Base-by-base conservation (phyloP, 2,797 vertebrate genomes). In the Caiman crocodilus region DNA sequence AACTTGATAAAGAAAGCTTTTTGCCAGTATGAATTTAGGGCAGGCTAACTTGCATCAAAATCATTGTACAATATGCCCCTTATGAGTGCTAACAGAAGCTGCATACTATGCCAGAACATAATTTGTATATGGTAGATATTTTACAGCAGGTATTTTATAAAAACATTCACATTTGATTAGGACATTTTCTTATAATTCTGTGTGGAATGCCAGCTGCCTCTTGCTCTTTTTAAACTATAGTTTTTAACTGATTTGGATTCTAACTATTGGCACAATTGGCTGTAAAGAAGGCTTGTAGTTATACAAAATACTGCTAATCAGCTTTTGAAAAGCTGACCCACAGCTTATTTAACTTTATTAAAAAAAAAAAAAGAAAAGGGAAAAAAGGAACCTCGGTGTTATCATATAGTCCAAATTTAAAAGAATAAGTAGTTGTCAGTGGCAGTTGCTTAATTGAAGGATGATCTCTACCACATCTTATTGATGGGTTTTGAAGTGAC, bases 1-100 rank as follows among this genome's bases (percentile, higher is more conserved):
- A 18, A 87, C 86, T 85, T 88, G 84, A 79, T 95, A 93, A 69
- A 18, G 78, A 84, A 17, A 82, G 73, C 42, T 50, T 87, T 95
- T 92, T 82, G 61, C 80, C 84, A 23, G 50, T 85, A 78, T 82
- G 69, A 90, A 59, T 74, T 87, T 69, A 30, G 21, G 50, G 67
- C 87, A 30, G 84, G 88, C 75, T 96, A 89, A 92, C 93, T 91
- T 77, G 61, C 80, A 50, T 91, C 88, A 94, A 91, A 93, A 92
- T 80, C 57, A 79, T 90, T n/a, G 2, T 94, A 82, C 56, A 69
- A 86, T 93, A 58, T 58, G 42, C 23, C 76, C 94, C 88, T 1
- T 15, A 92, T 94, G 93, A 93, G 76, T 74, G 85, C 80, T 85
- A 75, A 8, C 91, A 78, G 82, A 78, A 92, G 28, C 80, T 90